phyloP scores from a whole-genome alignment of 1,140 invertebrate species.

The Danaus plexippus region DNA sequence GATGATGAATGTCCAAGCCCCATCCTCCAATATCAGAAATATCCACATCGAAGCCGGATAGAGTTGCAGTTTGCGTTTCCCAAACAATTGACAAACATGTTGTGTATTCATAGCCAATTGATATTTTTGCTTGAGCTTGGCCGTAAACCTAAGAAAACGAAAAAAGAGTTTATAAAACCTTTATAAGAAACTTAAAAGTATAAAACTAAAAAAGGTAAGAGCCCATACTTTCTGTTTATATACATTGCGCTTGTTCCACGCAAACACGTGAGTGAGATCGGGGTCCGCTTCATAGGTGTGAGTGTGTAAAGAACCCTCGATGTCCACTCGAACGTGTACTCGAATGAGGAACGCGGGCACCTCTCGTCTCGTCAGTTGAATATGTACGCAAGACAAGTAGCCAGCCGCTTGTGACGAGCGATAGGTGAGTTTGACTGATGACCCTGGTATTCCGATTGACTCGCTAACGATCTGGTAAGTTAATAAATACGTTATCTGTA shows the following conservation, averaged over 20 bases:
- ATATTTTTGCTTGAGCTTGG: constrained; percentile 87
- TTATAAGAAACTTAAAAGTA: background rate
- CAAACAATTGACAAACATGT: constrained; percentile 90
- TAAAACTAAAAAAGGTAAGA: background rate
- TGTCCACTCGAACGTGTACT: constrained; percentile 91
- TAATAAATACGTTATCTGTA: background rate
- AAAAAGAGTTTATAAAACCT: no score
- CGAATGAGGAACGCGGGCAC: constrained; percentile 86
- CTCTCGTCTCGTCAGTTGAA: constrained; percentile 87
- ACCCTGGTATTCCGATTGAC: constrained; percentile 92
- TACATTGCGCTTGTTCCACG: constrained; percentile 97
- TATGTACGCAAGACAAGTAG: constrained; percentile 92
- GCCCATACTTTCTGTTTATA: constrained; percentile 90
- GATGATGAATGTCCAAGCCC: constrained; percentile 98
- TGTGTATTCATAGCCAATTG: constrained; percentile 95
- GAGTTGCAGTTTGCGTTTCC: constrained; percentile 92
- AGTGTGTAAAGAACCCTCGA: constrained; percentile 92
- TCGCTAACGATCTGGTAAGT: constrained; percentile 92
- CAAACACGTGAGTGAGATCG: constrained; percentile 93
- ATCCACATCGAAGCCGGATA: constrained; percentile 97
- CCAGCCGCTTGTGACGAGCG: constrained; percentile 93
- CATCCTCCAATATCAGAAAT: constrained; percentile 97
- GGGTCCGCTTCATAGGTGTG: constrained; percentile 96
- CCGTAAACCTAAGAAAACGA: constrained; percentile 79
- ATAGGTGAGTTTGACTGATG: constrained; percentile 92